Base-by-base conservation (phyloP, 2,888 invertebrate species). In the Diaprepes abbreviatus region DNA sequence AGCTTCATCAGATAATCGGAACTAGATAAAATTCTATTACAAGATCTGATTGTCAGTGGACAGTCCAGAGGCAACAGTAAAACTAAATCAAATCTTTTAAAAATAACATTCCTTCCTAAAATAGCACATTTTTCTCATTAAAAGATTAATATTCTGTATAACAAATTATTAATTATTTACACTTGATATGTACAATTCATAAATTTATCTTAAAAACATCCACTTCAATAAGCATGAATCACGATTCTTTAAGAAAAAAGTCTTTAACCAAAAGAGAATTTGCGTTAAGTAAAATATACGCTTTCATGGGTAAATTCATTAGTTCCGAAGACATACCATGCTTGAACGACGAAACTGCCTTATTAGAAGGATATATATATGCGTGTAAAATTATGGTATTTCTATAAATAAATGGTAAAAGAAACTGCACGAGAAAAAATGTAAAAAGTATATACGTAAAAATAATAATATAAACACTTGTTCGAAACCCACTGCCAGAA, bases 281-380 rank as follows among this genome's bases (percentile, higher is more conserved):
- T 28, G 28, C 21, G 28, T 28, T 50, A 12, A 5, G n/a, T 43
- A 50, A 50, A 50, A 50, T 50, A 9, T 14, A 50, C 28, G 48
- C 48, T 50, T 28, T 50, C 48, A 50, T 31, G 48, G 12, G 28
- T 50, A 50, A 50, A 50, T 28, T 14, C 48, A 50, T 50, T 50
- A 14, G 48, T 50, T 50, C 48, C 48, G 43, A 43, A 1, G 43
- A 21, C 9, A 21, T 1, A 3, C 6, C 9, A 24, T 10, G 12
- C 21, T 45, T 12, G 2, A 28, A 28, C 3, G 16, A 50, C 28
- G 28, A n/a, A 50, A 28, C 16, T 50, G 48, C 16, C 9, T 12
- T 50, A 50, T 38, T 38, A 38, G 48, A 14, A 45, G n/a, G n/a
- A n/a, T n/a, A 9, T 33, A 6, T 40, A 40, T 3, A 40, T 3